Base-by-base conservation (phyloP, 2,797 vertebrate genomes). In the Siniperca undulata region DNA sequence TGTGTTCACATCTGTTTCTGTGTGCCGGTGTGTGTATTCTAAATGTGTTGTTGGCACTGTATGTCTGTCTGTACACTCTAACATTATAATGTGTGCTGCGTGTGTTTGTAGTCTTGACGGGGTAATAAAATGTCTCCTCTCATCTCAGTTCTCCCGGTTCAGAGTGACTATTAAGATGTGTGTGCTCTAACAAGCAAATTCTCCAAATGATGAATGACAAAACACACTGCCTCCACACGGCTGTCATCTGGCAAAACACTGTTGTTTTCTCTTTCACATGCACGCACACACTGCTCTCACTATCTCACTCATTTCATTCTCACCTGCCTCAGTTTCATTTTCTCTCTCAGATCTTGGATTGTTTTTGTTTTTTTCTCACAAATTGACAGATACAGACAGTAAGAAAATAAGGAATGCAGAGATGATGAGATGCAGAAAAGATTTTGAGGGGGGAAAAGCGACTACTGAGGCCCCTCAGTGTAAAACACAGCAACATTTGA, bases 121-220 rank as follows among this genome's bases (percentile, higher is more conserved):
- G 76, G 83, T 85, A 91, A 91, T 90, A 77, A 90, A 89, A 91
- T 80, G 81, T 78, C 77, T 86, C 85, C 81, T 85, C 86, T 88
- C 65, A 78, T 89, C 75, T 85, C 27, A 3, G 70, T 78, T 81
- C 84, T 86, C 64, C 11, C 4, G 13, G 67, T 92, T 90, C 90
- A 91, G 75, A 85, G 80, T 76, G 81, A 82, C 89, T 91, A 84
- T 91, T 90, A 88, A 86, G 88, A 79, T 80, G 85, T 87, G 81
- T 75, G 70, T 52, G 69, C 77, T 85, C 77, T 90, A 91, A 93
- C 82, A 88, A 89, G 88, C 81, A 58, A 71, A 69, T 76, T 71
- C 90, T 88, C 82, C 85, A 86, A 89, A 89, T 92, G 91, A 94
- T 92, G 74, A 91, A 93, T 89, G 86, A 91, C 80, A 82, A 82